Base-by-base conservation (phyloP, 1,140 invertebrate species). In the Drosophila nigrodunni region DNA sequence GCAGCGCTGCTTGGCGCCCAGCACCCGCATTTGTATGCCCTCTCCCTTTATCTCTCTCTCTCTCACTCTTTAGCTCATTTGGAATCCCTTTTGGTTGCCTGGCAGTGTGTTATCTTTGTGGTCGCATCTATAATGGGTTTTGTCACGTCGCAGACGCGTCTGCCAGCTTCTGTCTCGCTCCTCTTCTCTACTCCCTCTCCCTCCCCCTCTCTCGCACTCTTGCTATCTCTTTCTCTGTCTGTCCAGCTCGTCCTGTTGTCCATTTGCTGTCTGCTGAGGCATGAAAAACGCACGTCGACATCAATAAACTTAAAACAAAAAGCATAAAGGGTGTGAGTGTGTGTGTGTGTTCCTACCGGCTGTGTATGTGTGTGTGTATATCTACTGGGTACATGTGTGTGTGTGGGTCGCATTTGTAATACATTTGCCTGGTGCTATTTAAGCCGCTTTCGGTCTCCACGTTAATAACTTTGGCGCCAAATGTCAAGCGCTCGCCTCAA, bases 61-160 rank as follows among this genome's bases (percentile, higher is more conserved):
- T 7, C 11, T 21, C 11, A 8, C 52, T 54, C 11, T 34, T 9
- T 13, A 39, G 30, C 25, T 10, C n/a, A 18, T 25, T 52, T 54
- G 50, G 50, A 8, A n/a, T 52, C 9, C 50, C 13, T 25, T 25
- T 35, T 25, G 34, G 11, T 41, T 11, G 41, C 41, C 41, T 13
- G 54, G 37, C 49, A 58, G 72, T 64, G 79, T 89, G 83, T 88
- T 88, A 88, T 88, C 85, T 88, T 83, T 88, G 83, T 67, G 80
- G 83, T 89, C 77, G 83, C 85, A 88, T 88, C 83, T 88, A 89
- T 88, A 88, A 88, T 88, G 85, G 83, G 83, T 88, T 88, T 88
- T 89, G 83, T 88, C 83, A 88, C 83, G 85, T 88, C 78, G 83
- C 83, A 88, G 83, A 87, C 83, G 80, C 78, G 79, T 79, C 82